Percentiles rank a stretch among this genome's conserved stretches.
Conservation (phyloP, 2,113 vertebrate genomes). For the Meleagris gallopavo region DNA sequence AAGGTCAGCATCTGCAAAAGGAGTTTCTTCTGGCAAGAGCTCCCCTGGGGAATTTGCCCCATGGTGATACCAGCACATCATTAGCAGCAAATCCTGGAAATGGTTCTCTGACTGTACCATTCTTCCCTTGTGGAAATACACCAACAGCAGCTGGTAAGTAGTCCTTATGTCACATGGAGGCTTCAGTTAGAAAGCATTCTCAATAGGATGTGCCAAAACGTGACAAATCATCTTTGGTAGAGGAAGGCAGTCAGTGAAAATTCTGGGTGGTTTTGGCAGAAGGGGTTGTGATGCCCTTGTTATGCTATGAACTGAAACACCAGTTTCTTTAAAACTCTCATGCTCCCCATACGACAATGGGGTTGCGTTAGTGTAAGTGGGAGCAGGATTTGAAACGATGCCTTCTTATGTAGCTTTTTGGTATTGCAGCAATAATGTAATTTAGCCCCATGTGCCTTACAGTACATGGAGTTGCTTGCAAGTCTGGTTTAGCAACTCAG, state of each 20-base stretch:
- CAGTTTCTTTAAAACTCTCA: not conserved
- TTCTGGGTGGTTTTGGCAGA: not conserved
- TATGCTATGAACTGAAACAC: not conserved
- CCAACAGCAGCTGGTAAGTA: not conserved
- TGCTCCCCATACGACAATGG: not conserved
- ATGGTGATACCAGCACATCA: not conserved
- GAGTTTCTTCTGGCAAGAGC: not conserved
- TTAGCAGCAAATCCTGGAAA: not conserved
- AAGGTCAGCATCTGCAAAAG: not conserved
- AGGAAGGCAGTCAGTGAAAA: not conserved
- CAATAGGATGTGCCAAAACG: not conserved
- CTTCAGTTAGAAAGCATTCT: not conserved
- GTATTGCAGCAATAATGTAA: not conserved
- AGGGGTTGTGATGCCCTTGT: not conserved
- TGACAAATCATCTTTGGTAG: not conserved
- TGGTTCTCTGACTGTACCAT: too few relatives aligned
- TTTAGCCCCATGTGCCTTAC: not conserved
- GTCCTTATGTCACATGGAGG: not conserved
- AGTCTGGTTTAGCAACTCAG: not conserved
- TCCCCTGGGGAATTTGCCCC: rapidly evolving
- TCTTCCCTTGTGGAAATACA: not conserved
- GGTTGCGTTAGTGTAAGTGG: not conserved
- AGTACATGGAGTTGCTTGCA: not conserved
- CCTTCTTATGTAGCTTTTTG: not conserved
- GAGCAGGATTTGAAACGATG: not conserved